These are phyloP conservation scores for Incurvaria masculella DNA, from an alignment of 2,888 invertebrate genomes.

Conservation along the genomic window DNA sequence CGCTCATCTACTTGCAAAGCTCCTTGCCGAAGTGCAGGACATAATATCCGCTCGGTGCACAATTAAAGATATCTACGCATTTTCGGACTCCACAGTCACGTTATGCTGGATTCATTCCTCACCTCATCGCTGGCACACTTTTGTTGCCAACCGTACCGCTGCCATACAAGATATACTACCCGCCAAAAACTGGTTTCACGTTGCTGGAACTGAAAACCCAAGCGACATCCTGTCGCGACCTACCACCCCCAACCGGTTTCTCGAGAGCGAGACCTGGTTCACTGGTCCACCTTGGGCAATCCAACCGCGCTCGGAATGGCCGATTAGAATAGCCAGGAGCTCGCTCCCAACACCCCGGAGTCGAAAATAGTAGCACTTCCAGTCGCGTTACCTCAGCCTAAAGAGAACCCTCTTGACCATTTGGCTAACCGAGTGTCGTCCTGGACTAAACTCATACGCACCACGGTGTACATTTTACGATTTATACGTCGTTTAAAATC, in stretches of 20 bases:
- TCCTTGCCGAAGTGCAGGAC: neutral
- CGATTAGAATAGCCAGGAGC: neutral
- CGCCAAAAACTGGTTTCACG: slow-evolving; percentile 7
- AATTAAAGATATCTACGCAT: slow-evolving; percentile 7
- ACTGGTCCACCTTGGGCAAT: too few relatives aligned
- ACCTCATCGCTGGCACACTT: slow-evolving; percentile 8
- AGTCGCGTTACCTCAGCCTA: neutral
- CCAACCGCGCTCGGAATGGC: neutral
- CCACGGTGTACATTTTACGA: neutral
- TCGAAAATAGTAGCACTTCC: neutral
- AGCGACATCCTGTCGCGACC: slow-evolving; percentile 10
- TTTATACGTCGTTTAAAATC: neutral
- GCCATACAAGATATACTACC: slow-evolving; percentile 5
- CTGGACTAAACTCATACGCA: neutral
- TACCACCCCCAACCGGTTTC: slow-evolving; percentile 3
- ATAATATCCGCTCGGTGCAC: slow-evolving; percentile 4
- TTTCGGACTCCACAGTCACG: slow-evolving; percentile 12
- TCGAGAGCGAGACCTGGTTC: neutral
- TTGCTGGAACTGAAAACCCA: too few relatives aligned
- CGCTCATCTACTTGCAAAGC: slow-evolving; percentile 3
- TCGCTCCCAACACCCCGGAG: neutral
- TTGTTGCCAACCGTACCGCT: slow-evolving; percentile 11
- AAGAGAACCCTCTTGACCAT: neutral
- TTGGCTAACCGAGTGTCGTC: neutral
- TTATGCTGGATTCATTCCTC: slow-evolving; percentile 13